phyloP scores from a whole-genome alignment of 2,113 vertebrate species.

The Forbesichthys papilliferus region DNA sequence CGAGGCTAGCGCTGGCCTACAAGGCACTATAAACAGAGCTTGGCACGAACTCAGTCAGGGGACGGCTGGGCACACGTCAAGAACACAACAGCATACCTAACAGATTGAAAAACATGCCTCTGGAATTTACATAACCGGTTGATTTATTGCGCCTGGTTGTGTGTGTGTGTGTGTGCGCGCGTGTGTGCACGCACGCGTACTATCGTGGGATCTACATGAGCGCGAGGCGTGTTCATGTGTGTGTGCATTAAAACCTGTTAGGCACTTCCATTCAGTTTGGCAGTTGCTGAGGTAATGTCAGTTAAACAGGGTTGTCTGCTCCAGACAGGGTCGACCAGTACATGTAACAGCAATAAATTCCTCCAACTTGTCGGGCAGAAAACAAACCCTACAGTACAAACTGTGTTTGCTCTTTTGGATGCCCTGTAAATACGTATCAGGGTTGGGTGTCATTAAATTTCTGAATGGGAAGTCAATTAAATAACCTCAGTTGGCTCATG shows the following conservation, averaged over 20 bases:
- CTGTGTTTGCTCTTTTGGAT: neutral
- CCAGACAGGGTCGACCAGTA: constrained; percentile 4
- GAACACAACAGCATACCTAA: neutral
- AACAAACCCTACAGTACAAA: constrained; percentile 2
- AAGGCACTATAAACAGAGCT: too few relatives aligned
- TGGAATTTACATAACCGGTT: constrained; percentile 19
- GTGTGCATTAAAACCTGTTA: constrained; percentile 58
- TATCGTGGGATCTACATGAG: constrained; percentile 25
- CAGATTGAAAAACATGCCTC: constrained; percentile 11
- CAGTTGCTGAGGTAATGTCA: constrained; percentile 51
- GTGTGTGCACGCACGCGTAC: neutral
- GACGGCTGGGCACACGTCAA: constrained; percentile 6
- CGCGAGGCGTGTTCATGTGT: neutral
- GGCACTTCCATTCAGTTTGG: constrained; percentile 33
- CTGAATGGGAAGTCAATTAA: neutral
- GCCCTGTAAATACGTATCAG: neutral
- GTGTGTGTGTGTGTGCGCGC: neutral
- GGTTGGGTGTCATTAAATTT: neutral
- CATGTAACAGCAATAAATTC: constrained; percentile 21
- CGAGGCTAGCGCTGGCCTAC: too few relatives aligned
- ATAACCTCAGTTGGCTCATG: neutral
- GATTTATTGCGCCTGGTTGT: neutral
- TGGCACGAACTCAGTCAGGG: too few relatives aligned
- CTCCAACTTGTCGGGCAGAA: constrained; percentile 18
- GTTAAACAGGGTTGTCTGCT: constrained; percentile 70